Percentiles rank a stretch among this genome's conserved stretches.
Evolutionary conservation across 2,113 vertebrate genomes (phyloP).

Genomic region (Heterotis niloticus): DNA sequence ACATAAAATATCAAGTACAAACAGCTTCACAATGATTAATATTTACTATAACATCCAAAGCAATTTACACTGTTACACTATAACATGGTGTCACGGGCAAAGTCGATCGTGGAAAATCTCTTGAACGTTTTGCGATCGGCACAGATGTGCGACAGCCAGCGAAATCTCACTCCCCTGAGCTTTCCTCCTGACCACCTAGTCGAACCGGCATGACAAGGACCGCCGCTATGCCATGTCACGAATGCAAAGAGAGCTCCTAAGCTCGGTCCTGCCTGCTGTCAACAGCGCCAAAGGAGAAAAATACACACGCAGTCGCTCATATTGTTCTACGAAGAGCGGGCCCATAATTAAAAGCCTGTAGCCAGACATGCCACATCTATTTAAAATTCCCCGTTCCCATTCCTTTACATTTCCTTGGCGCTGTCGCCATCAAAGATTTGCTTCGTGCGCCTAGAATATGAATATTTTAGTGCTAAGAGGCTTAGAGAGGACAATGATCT

Average conservation of each 20-base stretch:
- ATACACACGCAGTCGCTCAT: constrained; percentile 37
- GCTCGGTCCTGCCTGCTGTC: constrained; percentile 32
- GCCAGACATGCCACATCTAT: constrained; percentile 48
- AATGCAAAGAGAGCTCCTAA: constrained; percentile 47
- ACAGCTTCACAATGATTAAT: too few species aligned
- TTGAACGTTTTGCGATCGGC: not conserved
- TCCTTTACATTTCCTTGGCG: constrained; percentile 12
- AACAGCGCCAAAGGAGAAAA: constrained; percentile 27
- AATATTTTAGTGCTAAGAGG: constrained; percentile 74
- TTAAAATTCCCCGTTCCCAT: constrained; percentile 38
- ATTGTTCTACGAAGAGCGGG: constrained; percentile 41
- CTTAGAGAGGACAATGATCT: constrained; percentile 72
- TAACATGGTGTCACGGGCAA: too few species aligned
- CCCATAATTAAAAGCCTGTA: constrained; percentile 36
- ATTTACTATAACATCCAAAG: too few species aligned
- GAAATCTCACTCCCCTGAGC: not conserved
- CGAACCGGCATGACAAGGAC: constrained; percentile 21
- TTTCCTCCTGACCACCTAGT: constrained; percentile 26
- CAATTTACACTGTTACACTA: too few species aligned
- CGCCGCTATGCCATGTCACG: constrained; percentile 37
- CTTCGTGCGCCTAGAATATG: constrained; percentile 60
- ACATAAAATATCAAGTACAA: too few species aligned
- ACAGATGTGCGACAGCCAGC: not conserved
- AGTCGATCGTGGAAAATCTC: not conserved
- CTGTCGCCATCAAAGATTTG: constrained; percentile 53